Percentiles rank a stretch among this genome's conserved stretches.
Conservation (phyloP, 2,888 invertebrate genomes). For the Geotrupes spiniger region DNA sequence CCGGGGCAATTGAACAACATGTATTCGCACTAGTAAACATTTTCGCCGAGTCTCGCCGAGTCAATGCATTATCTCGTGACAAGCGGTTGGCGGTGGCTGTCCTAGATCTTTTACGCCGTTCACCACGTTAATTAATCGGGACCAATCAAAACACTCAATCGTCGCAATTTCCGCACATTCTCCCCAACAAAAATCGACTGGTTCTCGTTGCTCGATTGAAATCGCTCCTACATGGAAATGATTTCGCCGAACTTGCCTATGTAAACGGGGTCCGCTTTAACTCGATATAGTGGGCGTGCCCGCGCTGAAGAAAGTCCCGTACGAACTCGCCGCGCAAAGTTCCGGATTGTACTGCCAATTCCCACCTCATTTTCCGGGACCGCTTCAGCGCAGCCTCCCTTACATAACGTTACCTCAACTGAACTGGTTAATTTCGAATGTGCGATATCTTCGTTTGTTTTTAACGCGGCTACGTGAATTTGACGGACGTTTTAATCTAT, state of each 20-base stretch:
- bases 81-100: background rate
- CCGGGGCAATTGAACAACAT: conserved; percentile 8
- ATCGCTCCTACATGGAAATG: too few species aligned
- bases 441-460: background rate
- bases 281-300: conserved; percentile 16
- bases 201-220: too few species aligned
- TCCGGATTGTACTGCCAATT: conserved; percentile 16
- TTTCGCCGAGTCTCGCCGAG: conserved; percentile 2
- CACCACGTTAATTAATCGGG: too few species aligned
- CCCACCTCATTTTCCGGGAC: conserved; percentile 19
- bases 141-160: conserved; percentile 1
- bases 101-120: background rate
- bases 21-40: conserved; percentile 12
- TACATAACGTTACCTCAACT: conserved; percentile 3
- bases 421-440: conserved; percentile 1
- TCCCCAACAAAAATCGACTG: too few species aligned
- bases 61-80: background rate
- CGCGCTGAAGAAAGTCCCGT: conserved; percentile 5
- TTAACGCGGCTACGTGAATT: too few species aligned
- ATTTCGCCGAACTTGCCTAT: background rate
- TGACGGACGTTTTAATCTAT: too few species aligned
- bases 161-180: background rate
- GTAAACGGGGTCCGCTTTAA: background rate
- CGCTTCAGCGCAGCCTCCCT: conserved; percentile 20
- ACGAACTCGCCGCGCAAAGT: conserved; percentile 11